These are phyloP conservation scores for Microctenopoma stevenorrisi DNA, from an alignment of 2,797 vertebrate genomes.

Conservation along the genomic window DNA sequence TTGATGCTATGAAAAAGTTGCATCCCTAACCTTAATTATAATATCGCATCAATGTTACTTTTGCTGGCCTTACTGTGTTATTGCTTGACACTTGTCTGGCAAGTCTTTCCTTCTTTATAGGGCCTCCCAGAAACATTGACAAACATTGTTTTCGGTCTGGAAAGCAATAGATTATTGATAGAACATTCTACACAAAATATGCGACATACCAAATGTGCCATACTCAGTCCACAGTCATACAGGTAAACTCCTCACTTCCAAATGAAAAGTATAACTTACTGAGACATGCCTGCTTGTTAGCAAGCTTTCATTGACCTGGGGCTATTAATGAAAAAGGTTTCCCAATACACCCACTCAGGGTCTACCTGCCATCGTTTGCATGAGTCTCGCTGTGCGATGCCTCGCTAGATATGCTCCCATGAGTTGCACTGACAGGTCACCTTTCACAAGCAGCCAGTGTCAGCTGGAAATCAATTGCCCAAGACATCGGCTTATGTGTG, in stretches of 20 bases:
- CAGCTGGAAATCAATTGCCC: conserved; percentile 79
- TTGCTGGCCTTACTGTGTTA: background rate
- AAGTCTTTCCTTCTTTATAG: background rate
- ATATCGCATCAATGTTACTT: background rate
- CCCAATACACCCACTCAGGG: conserved; percentile 39
- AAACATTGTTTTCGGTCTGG: background rate
- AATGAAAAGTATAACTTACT: conserved; percentile 40
- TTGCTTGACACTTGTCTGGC: conserved; percentile 23
- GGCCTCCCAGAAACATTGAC: background rate
- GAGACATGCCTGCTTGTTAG: conserved; percentile 61
- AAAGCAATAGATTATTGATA: background rate
- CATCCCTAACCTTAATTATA: background rate
- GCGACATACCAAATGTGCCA: too few species aligned
- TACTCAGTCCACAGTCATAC: background rate
- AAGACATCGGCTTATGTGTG: conserved; percentile 55
- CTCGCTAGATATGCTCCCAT: conserved; percentile 66
- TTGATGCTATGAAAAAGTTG: conserved; percentile 12
- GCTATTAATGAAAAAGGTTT: conserved; percentile 58
- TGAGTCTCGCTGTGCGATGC: conserved; percentile 62
- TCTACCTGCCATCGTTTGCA: conserved; percentile 65
- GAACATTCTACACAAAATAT: too few species aligned
- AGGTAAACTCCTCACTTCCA: conserved; percentile 19
- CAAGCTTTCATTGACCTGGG: conserved; percentile 47
- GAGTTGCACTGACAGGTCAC: conserved; percentile 76
- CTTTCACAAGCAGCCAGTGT: conserved; percentile 68